These are phyloP conservation scores for Gymnoscelis rufifasciata DNA, from an alignment of 2,888 invertebrate genomes.

Conservation along the genomic window DNA sequence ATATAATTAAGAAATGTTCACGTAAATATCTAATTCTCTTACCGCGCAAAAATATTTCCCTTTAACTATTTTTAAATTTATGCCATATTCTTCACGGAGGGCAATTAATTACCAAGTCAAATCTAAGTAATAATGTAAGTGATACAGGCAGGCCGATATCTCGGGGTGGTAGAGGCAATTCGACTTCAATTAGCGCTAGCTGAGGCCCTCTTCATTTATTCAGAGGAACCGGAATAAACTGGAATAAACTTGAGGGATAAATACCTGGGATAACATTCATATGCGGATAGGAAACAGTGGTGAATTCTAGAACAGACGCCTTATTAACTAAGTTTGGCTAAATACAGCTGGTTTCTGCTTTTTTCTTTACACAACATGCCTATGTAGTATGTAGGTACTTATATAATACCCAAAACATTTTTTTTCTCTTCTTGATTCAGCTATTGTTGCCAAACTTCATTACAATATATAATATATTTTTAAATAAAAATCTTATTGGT, in stretches of 20 bases:
- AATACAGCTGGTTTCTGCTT: too few species aligned
- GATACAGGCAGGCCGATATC: conserved; percentile 40
- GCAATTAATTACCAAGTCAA: conserved; percentile 45
- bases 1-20: too few species aligned
- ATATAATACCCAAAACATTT: too few species aligned
- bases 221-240: conserved; percentile 52
- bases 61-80: background rate
- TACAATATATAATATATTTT: too few species aligned
- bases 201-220: conserved; percentile 57
- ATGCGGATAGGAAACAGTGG: conserved; percentile 39
- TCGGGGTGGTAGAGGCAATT: conserved; percentile 41
- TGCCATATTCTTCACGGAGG: conserved; percentile 8
- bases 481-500: too few species aligned
- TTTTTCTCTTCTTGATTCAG: too few species aligned
- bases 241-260: conserved; percentile 52
- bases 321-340: too few species aligned
- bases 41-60: too few species aligned
- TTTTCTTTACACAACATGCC: too few species aligned
- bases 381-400: too few species aligned
- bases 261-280: conserved; percentile 57
- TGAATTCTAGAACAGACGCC: conserved; percentile 36
- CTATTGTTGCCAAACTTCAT: too few species aligned
- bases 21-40: too few species aligned
- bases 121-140: conserved; percentile 42
- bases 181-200: conserved; percentile 56